Percentiles rank a stretch among this genome's conserved stretches.
Conservation (phyloP, 2,113 vertebrate genomes). For the Gallinago paraguaiae region DNA sequence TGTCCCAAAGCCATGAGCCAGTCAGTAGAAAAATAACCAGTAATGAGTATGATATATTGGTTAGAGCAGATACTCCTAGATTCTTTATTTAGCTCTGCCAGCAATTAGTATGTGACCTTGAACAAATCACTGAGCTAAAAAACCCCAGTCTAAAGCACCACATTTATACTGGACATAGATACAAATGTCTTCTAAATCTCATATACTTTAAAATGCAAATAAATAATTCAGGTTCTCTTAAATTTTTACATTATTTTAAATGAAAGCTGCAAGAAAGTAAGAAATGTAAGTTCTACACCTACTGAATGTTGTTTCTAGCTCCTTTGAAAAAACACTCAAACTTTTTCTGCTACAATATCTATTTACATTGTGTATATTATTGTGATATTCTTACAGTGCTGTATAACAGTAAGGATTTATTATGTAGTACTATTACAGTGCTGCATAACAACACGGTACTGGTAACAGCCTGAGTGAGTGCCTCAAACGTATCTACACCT, state of each 20-base stretch:
- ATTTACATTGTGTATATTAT: background rate
- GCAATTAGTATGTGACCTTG: constrained; percentile 42
- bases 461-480: background rate
- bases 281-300: background rate
- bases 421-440: no score
- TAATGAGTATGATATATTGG: constrained; percentile 13
- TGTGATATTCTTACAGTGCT: background rate
- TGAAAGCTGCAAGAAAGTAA: background rate
- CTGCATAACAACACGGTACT: rapidly evolving
- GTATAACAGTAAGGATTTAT: background rate
- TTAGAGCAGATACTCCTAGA: background rate
- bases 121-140: constrained; percentile 3
- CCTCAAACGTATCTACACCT: background rate
- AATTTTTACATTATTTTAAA: background rate
- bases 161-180: background rate
- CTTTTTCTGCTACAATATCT: background rate
- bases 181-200: background rate
- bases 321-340: background rate
- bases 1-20: background rate
- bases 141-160: background rate
- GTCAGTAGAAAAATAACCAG: background rate
- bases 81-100: constrained; percentile 11
- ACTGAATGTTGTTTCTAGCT: background rate
- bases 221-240: background rate
- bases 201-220: background rate